Evolutionary conservation across 2,888 invertebrate genomes (phyloP).

Genomic region (Caradrina clavipalpis): DNA sequence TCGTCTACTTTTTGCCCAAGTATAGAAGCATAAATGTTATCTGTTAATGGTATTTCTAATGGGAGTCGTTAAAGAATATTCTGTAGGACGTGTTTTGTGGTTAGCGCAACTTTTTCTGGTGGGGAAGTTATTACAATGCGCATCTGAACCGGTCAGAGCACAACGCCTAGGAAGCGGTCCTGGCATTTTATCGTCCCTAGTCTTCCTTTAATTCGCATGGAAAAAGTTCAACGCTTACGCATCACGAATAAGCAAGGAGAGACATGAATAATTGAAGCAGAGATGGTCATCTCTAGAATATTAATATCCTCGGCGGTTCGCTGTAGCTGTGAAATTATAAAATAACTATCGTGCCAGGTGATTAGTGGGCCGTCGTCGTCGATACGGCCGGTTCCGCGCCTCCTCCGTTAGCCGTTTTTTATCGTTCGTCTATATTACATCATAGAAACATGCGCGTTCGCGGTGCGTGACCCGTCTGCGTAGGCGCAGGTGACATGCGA

Average conservation of each 20-base stretch:
- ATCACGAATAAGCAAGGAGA: conserved; percentile 71
- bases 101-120: conserved; percentile 77
- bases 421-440: conserved; percentile 83
- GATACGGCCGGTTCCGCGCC: conserved; percentile 81
- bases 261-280: conserved; percentile 78
- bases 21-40: conserved; percentile 56
- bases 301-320: conserved; percentile 64
- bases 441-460: conserved; percentile 77
- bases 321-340: conserved; percentile 74
- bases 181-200: conserved; percentile 73
- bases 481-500: conserved; percentile 88
- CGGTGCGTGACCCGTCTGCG: conserved; percentile 82
- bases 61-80: conserved; percentile 72
- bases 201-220: conserved; percentile 70
- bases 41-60: conserved; percentile 66
- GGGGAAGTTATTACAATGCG: conserved; percentile 79
- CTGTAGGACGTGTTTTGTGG: conserved; percentile 65
- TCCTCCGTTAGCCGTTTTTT: conserved; percentile 85
- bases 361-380: conserved; percentile 75
- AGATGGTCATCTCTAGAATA: conserved; percentile 73
- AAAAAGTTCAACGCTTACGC: conserved; percentile 75
- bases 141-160: conserved; percentile 76
- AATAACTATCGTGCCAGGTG: conserved; percentile 73
- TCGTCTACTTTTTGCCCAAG: conserved; percentile 58
- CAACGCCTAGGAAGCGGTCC: conserved; percentile 75